These are phyloP conservation scores for Ceyx margarethae DNA, from an alignment of 2,113 vertebrate genomes.

Conservation along the genomic window DNA sequence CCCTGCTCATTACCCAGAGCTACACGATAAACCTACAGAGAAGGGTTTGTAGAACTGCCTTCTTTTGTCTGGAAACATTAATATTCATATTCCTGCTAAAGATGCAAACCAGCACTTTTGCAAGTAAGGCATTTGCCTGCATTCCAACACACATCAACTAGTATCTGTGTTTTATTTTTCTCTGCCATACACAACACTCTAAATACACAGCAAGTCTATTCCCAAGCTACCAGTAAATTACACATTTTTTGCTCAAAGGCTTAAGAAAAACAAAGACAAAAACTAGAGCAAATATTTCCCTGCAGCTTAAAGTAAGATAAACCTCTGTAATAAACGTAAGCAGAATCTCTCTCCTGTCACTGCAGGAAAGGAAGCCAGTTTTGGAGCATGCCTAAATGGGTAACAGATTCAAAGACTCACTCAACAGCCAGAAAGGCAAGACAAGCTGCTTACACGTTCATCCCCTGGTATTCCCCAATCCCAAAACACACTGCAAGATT, in stretches of 20 bases:
- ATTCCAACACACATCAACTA: not conserved
- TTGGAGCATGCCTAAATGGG: not conserved
- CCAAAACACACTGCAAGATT: not conserved
- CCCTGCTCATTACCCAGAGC: not conserved
- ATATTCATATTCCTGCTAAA: not conserved
- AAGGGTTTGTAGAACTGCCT: not conserved
- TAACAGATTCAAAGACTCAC: not conserved
- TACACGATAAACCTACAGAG: not conserved
- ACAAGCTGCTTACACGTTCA: not conserved
- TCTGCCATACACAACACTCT: not conserved
- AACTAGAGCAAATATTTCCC: not conserved
- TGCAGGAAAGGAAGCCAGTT: not conserved
- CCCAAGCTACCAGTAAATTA: constrained; percentile 18
- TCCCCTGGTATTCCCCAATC: not conserved
- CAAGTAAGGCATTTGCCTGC: not conserved
- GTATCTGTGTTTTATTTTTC: not conserved
- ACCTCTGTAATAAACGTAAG: not conserved
- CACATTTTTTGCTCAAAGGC: not conserved
- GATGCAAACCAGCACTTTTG: not conserved
- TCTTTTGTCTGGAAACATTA: not conserved
- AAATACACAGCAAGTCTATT: not conserved
- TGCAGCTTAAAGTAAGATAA: not conserved
- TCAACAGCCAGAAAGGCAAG: not conserved
- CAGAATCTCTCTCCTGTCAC: not conserved
- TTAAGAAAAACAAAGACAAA: constrained; percentile 34